Percentiles rank a stretch among this genome's conserved stretches.
phyloP scores from a whole-genome alignment of 2,113 vertebrate species.

The Balaenoptera acutorostrata region DNA sequence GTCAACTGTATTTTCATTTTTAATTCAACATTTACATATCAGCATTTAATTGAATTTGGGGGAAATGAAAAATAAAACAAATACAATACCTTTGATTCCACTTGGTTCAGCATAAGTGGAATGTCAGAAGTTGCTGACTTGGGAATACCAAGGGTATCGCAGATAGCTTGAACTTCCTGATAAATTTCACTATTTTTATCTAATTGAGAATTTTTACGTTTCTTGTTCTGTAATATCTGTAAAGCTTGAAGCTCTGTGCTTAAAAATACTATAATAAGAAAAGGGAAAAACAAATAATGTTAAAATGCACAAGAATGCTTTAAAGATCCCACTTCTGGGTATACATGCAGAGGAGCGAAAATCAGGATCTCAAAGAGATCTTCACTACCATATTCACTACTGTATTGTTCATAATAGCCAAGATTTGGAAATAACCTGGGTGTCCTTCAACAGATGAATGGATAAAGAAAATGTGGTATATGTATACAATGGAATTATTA shows the following conservation, averaged over 20 bases:
- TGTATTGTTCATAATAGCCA: background rate
- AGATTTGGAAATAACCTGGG: background rate
- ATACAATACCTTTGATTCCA: slow-evolving; percentile 87
- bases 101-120: slow-evolving; percentile 77
- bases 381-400: background rate
- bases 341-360: background rate
- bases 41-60: background rate
- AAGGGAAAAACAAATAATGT: slow-evolving; percentile 30
- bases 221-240: slow-evolving; percentile 85
- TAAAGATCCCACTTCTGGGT: background rate
- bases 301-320: slow-evolving; percentile 15
- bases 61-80: slow-evolving; percentile 35
- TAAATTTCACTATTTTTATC: slow-evolving; percentile 76
- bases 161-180: slow-evolving; percentile 86
- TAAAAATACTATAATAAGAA: slow-evolving; percentile 87
- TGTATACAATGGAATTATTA: background rate
- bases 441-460: background rate
- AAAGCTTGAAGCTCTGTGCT: slow-evolving; percentile 96
- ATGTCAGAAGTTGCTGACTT: slow-evolving; percentile 78
- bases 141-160: slow-evolving; percentile 82
- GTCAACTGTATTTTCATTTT: background rate
- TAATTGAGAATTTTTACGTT: slow-evolving; percentile 64
- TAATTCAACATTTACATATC: background rate
- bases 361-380: background rate
- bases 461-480: background rate